phyloP scores from a whole-genome alignment of 1,140 invertebrate genomes.

The Lucilia cuprina region DNA sequence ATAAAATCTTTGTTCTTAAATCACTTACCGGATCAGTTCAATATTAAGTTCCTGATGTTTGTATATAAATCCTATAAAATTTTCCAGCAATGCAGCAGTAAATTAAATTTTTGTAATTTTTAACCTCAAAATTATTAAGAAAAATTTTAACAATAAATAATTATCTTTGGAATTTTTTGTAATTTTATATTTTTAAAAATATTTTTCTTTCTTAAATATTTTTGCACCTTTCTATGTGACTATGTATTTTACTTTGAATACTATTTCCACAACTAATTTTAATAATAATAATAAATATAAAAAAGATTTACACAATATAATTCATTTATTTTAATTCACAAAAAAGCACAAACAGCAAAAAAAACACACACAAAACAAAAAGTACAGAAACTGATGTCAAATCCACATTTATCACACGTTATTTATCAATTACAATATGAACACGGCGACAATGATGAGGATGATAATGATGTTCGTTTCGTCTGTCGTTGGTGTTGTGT shows the following conservation, averaged over 20 bases:
- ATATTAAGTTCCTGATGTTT: no score
- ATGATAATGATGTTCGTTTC: not conserved
- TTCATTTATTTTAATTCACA: slow-evolving; percentile 8
- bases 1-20: no score
- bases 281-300: not conserved
- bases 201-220: not conserved
- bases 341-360: not conserved
- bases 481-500: not conserved
- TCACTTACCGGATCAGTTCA: no score
- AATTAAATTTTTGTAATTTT: no score
- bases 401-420: slow-evolving; percentile 30
- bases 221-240: not conserved
- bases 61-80: no score
- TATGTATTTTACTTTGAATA: not conserved
- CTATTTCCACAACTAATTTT: slow-evolving; percentile 11
- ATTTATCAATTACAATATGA: slow-evolving; percentile 25
- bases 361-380: not conserved
- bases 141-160: no score
- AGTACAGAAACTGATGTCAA: slow-evolving; percentile 19
- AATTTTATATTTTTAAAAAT: not conserved
- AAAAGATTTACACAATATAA: slow-evolving; percentile 16
- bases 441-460: not conserved
- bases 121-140: no score
- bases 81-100: no score
- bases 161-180: not conserved